Conservation (phyloP, 1,140 invertebrate genomes). For the Monomorium pharaonis region DNA sequence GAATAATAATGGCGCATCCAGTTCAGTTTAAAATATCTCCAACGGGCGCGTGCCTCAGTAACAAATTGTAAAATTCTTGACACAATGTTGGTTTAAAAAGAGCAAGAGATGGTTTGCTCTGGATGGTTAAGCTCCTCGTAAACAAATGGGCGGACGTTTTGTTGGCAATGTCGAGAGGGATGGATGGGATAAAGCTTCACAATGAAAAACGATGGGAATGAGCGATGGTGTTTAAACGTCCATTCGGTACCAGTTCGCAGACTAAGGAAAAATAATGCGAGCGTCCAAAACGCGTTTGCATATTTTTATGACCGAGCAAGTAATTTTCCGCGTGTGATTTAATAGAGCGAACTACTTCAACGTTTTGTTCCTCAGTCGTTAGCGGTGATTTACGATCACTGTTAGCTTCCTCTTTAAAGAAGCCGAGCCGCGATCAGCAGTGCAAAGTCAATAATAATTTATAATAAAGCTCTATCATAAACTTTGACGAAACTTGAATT, state of each 20-base stretch:
- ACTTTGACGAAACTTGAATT: not conserved
- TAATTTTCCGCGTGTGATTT: conserved; percentile 15
- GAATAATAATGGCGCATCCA: not conserved
- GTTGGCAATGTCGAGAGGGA: conserved; percentile 48
- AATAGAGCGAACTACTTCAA: conserved; percentile 22
- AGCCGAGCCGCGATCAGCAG: not conserved
- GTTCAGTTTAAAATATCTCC: not conserved
- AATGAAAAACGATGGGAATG: conserved; percentile 47
- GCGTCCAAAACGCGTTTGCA: not conserved
- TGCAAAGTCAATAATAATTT: conserved; percentile 60
- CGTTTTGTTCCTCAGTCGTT: conserved; percentile 47
- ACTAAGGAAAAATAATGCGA: conserved; percentile 18
- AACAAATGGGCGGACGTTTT: conserved; percentile 18
- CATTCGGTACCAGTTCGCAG: conserved; percentile 7
- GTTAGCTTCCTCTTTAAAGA: conserved; percentile 25
- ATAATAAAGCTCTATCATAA: conserved; percentile 9
- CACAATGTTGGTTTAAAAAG: conserved; percentile 34
- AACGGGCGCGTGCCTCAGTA: not conserved
- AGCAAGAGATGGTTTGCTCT: not conserved
- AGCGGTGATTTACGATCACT: conserved; percentile 56
- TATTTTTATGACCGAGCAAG: conserved; percentile 28
- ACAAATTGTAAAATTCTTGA: conserved; percentile 33
- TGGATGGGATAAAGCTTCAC: conserved; percentile 47
- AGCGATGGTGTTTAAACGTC: conserved; percentile 33
- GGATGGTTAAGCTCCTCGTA: conserved; percentile 39